These are phyloP conservation scores for Emydocephalus ijimae DNA, from an alignment of 2,113 vertebrate species.

Conservation along the genomic window DNA sequence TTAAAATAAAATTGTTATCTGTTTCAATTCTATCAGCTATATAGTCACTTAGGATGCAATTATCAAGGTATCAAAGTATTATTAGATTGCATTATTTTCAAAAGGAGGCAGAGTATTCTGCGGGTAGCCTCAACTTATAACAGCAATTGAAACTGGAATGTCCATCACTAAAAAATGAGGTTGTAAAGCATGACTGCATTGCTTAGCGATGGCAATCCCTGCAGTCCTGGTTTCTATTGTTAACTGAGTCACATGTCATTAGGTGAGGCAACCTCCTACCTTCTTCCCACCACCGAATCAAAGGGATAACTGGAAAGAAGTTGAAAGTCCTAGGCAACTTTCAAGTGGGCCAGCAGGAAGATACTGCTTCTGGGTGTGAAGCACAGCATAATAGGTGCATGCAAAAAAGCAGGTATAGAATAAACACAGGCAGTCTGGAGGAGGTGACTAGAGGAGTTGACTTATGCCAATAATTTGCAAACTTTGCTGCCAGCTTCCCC, in stretches of 20 bases:
- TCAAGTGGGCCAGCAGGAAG: not conserved
- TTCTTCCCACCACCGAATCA: not conserved
- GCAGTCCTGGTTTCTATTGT: not conserved
- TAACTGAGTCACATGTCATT: not conserved
- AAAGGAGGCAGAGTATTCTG: not conserved
- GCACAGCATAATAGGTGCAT: not conserved
- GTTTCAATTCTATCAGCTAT: constrained; percentile 35
- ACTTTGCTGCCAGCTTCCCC: not conserved
- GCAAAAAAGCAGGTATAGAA: not conserved
- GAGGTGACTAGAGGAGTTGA: not conserved
- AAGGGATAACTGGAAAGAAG: not conserved
- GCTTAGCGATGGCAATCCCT: not conserved
- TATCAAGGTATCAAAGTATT: constrained; percentile 11
- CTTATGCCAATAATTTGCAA: not conserved
- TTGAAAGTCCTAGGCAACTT: not conserved
- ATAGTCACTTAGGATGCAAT: constrained; percentile 40
- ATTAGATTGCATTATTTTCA: constrained; percentile 22
- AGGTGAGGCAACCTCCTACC: not conserved
- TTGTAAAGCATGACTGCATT: not conserved
- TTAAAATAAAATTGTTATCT: constrained; percentile 36
- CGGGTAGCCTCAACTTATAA: not conserved
- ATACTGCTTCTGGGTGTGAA: not conserved
- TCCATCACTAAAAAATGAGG: not conserved
- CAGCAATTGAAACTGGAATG: not conserved
- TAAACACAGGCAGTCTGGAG: not conserved